phyloP scores from a whole-genome alignment of 2,888 invertebrate genomes.

The Autographa gamma region DNA sequence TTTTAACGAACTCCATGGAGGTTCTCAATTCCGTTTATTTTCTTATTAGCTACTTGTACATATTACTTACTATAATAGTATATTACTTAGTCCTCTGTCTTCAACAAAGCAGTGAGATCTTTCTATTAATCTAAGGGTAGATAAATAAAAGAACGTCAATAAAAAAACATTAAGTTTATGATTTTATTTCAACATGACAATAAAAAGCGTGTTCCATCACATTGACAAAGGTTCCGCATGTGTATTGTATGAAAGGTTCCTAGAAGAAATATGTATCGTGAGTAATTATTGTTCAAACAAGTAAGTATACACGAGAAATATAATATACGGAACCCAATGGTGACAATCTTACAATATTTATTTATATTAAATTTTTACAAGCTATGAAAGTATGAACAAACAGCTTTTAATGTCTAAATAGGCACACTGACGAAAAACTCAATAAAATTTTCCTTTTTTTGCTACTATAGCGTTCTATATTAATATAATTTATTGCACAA shows the following conservation, averaged over 20 bases:
- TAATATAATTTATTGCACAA: background rate
- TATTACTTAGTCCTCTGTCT: no score
- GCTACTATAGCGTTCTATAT: background rate
- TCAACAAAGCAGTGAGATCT: no score
- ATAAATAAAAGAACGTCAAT: background rate
- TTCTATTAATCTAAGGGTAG: background rate
- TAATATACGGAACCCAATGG: background rate
- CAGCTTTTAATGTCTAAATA: background rate
- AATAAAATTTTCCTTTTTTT: background rate
- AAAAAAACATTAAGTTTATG: background rate
- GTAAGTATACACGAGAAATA: no score
- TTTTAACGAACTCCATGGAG: no score
- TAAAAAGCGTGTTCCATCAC: constrained; percentile 6
- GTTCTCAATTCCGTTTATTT: no score
- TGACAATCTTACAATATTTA: background rate
- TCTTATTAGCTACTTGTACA: no score
- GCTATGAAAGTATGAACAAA: background rate
- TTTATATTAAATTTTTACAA: background rate
- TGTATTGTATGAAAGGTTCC: background rate
- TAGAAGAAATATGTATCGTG: no score
- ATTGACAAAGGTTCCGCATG: background rate
- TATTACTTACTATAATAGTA: no score
- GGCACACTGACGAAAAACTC: background rate
- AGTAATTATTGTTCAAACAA: no score
- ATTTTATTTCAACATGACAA: constrained; percentile 1